phyloP scores from a whole-genome alignment of 2,888 invertebrate species.

The Pseudococcus longispinus region DNA sequence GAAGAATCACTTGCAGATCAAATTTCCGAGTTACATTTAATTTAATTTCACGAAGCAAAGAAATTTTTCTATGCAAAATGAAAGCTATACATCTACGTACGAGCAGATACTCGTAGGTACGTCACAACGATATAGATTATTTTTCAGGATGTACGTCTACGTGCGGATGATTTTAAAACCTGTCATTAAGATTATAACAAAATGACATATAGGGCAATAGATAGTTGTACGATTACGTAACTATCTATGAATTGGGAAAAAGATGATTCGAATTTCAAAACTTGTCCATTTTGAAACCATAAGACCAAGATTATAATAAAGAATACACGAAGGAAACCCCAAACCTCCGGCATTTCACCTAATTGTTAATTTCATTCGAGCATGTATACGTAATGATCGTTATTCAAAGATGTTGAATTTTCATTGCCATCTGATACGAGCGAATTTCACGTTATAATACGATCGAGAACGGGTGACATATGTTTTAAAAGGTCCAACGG shows the following conservation, averaged over 20 bases:
- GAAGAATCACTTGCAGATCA: neutral
- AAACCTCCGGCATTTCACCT: neutral
- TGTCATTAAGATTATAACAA: neutral
- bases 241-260: neutral
- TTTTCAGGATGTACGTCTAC: neutral
- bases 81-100: neutral
- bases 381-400: neutral
- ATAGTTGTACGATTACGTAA: neutral
- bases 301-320: neutral
- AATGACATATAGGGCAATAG: neutral
- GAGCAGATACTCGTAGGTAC: too few species aligned
- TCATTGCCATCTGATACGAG: neutral
- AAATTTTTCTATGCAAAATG: neutral
- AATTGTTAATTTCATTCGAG: too few species aligned
- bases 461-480: neutral
- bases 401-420: neutral
- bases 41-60: neutral
- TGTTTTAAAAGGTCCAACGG: neutral
- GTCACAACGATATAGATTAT: neutral
- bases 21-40: neutral
- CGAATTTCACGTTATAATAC: neutral
- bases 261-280: neutral
- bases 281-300: neutral
- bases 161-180: neutral
- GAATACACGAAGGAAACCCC: neutral